A percentile compares a stretch with the other conserved stretches of the same genome.
These are phyloP conservation scores for Sebastes oblongus DNA, from an alignment of 2,797 vertebrate genomes.

Conservation along the genomic window DNA sequence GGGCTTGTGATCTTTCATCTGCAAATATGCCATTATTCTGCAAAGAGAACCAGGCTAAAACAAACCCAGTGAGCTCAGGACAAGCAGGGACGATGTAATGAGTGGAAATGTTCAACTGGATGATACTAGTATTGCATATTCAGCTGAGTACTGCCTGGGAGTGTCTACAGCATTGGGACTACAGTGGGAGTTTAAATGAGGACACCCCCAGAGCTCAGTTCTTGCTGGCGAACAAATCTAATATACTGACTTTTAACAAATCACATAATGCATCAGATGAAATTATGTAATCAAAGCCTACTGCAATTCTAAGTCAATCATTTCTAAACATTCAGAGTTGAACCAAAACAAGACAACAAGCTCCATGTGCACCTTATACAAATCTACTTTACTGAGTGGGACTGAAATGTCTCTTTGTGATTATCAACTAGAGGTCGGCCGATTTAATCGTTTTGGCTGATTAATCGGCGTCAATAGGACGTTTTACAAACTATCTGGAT, in stretches of 20 bases:
- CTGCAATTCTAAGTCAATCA: constrained; percentile 34
- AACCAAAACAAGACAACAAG: background rate
- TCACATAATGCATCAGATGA: constrained; percentile 28
- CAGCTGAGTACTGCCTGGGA: constrained; percentile 1
- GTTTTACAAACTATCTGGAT: too few relatives aligned
- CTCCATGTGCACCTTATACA: background rate
- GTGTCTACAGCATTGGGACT: constrained; percentile 5
- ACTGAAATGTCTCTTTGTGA: background rate
- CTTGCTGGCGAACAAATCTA: constrained; percentile 32
- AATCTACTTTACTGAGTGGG: background rate
- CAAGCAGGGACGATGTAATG: background rate
- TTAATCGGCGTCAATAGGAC: too few relatives aligned
- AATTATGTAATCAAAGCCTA: constrained; percentile 17
- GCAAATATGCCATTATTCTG: background rate
- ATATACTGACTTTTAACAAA: constrained; percentile 69
- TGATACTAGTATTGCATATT: constrained; percentile 28
- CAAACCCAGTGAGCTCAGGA: background rate
- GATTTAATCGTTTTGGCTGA: too few relatives aligned
- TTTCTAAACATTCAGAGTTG: constrained; percentile 7
- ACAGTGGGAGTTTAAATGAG: constrained; percentile 46
- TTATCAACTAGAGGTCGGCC: background rate
- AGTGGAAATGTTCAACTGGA: constrained; percentile 19
- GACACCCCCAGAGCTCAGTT: constrained; percentile 18
- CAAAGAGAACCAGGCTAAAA: background rate
- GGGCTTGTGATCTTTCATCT: background rate